Evolutionary conservation across 2,888 invertebrate genomes (phyloP).

Genomic region (Synergus laeviventris): DNA sequence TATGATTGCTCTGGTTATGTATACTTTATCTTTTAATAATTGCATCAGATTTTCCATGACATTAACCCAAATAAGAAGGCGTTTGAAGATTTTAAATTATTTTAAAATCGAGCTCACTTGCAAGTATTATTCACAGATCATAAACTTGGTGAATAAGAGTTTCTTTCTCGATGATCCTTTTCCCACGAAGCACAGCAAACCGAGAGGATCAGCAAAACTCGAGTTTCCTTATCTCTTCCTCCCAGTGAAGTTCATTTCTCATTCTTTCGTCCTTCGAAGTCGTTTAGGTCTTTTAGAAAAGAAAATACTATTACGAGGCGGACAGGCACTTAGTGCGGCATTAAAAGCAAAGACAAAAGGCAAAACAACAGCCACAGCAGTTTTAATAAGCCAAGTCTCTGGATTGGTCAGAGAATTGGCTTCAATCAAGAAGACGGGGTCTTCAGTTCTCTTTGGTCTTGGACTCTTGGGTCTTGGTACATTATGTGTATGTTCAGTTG

Average conservation of each 20-base stretch:
- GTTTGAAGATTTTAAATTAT: neutral
- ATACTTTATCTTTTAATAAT: neutral
- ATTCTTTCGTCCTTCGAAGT: constrained; percentile 15
- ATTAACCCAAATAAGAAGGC: neutral
- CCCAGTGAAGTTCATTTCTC: neutral
- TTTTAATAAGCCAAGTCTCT: constrained; percentile 70
- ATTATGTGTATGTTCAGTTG: constrained; percentile 4
- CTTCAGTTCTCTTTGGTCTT: constrained; percentile 51
- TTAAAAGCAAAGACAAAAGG: constrained; percentile 71
- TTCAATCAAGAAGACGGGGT: constrained; percentile 71
- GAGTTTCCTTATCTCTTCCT: constrained; percentile 27
- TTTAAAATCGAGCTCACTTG: constrained; percentile 6
- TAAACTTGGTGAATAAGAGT: constrained; percentile 12
- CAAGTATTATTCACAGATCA: constrained; percentile 16
- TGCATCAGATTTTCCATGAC: too few species aligned
- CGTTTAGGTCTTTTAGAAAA: constrained; percentile 14
- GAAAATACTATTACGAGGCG: constrained; percentile 7
- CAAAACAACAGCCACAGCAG: constrained; percentile 69
- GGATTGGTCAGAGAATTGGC: constrained; percentile 73
- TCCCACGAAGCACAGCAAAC: constrained; percentile 23
- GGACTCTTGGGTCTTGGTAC: constrained; percentile 7
- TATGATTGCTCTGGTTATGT: neutral
- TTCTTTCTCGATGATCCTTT: constrained; percentile 9
- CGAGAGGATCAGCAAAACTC: neutral
- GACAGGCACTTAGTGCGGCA: constrained; percentile 13